phyloP scores from a whole-genome alignment of 2,113 vertebrate species.

The Plectropomus leopardus region DNA sequence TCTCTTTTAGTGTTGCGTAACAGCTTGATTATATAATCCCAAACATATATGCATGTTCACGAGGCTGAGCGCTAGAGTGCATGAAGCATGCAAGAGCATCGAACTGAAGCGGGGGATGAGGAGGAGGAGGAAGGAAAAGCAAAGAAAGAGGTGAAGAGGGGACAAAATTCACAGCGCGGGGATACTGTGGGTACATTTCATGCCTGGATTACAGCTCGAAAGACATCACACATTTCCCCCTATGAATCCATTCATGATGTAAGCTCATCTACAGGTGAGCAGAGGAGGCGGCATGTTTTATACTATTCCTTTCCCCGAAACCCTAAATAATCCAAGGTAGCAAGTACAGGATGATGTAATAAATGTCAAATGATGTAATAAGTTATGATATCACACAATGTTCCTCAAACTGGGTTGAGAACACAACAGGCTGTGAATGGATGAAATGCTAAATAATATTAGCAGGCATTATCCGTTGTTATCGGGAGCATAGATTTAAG shows the following conservation, averaged over 20 bases:
- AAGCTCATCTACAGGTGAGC: conserved; percentile 14
- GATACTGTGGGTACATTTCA: not conserved
- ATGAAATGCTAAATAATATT: no score
- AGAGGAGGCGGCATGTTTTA: not conserved
- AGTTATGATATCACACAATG: no score
- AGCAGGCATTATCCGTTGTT: no score
- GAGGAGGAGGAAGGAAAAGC: not conserved
- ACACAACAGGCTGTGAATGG: no score
- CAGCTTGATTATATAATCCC: conserved; percentile 82
- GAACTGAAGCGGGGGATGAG: conserved; percentile 7
- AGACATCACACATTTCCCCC: conserved; percentile 16
- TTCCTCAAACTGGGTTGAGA: no score
- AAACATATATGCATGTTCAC: conserved; percentile 81
- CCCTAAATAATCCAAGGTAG: conserved; percentile 14
- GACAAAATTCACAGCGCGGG: not conserved
- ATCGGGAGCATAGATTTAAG: no score
- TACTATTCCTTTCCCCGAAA: not conserved
- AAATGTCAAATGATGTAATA: not conserved
- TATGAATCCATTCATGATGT: not conserved
- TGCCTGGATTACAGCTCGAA: not conserved
- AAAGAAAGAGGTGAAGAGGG: conserved; percentile 27
- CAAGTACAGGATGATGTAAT: not conserved
- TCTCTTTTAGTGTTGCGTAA: conserved; percentile 78
- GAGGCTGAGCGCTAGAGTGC: conserved; percentile 66
- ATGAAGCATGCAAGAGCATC: conserved; percentile 64